These are phyloP conservation scores for Agriopis aurantiaria DNA, from an alignment of 2,888 invertebrate genomes.

Conservation along the genomic window DNA sequence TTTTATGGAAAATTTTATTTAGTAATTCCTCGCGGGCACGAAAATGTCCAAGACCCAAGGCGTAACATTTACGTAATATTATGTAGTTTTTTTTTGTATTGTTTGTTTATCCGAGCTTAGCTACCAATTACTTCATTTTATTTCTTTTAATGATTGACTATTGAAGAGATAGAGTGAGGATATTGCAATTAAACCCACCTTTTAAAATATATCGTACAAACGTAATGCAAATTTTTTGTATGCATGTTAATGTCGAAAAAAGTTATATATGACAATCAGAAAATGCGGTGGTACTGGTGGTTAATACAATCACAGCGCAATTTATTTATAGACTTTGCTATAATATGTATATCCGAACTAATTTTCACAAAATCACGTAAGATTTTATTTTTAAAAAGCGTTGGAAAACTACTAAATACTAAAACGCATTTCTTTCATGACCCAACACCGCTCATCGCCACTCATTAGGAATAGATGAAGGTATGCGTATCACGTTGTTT, in stretches of 20 bases:
- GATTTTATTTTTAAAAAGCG: no score
- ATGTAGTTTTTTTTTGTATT: background rate
- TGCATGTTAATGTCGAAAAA: background rate
- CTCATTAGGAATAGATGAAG: constrained; percentile 40
- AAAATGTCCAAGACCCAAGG: no score
- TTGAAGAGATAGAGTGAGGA: background rate
- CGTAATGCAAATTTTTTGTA: background rate
- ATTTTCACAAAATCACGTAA: no score
- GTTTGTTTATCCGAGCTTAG: background rate
- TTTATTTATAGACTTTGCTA: no score
- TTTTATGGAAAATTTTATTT: background rate
- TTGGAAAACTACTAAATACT: no score
- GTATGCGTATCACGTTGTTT: constrained; percentile 48
- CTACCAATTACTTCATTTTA: background rate
- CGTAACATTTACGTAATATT: no score
- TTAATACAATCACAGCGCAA: background rate
- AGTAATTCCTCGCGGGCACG: background rate
- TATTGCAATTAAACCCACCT: background rate
- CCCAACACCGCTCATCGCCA: background rate
- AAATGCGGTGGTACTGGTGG: background rate
- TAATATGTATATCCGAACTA: no score
- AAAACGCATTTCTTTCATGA: constrained; percentile 15
- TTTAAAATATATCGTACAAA: background rate
- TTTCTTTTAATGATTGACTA: background rate
- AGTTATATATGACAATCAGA: background rate